Conservation (phyloP, 2,797 vertebrate species). For the Aselliscus stoliczkanus region DNA sequence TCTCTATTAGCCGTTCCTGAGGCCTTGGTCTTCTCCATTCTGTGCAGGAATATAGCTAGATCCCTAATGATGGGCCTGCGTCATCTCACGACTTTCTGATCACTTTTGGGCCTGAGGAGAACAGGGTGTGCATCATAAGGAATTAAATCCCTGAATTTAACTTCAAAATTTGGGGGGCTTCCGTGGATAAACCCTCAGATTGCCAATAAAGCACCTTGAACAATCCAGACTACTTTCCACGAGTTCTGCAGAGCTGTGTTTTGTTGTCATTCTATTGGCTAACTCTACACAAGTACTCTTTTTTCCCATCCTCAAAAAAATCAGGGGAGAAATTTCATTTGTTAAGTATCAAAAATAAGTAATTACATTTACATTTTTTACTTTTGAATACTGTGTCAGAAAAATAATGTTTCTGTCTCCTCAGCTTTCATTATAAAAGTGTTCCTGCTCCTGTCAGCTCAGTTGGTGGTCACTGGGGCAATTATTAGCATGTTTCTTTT, state of each 20-base stretch:
- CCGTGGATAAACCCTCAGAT: background rate
- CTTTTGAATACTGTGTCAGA: background rate
- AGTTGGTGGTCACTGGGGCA: constrained; percentile 59
- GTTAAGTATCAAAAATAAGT: background rate
- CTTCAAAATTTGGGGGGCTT: background rate
- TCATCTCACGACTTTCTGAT: background rate
- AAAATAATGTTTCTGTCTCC: constrained; percentile 30
- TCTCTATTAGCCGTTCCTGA: too few species aligned
- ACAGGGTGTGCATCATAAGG: background rate
- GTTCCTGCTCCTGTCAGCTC: constrained; percentile 71
- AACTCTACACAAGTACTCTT: background rate
- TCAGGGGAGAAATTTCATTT: background rate
- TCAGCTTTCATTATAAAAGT: constrained; percentile 77
- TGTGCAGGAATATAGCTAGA: too few species aligned
- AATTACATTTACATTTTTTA: background rate
- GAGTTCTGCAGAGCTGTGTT: background rate
- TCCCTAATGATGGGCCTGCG: background rate
- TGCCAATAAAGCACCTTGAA: background rate
- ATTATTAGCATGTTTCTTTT: constrained; percentile 74
- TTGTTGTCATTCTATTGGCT: background rate
- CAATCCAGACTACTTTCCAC: background rate
- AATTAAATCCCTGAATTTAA: background rate
- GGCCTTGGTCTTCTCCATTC: background rate
- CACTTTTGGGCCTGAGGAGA: background rate
- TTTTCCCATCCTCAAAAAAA: background rate